phyloP scores from a whole-genome alignment of 2,113 vertebrate genomes.

The Arvicanthis niloticus region DNA sequence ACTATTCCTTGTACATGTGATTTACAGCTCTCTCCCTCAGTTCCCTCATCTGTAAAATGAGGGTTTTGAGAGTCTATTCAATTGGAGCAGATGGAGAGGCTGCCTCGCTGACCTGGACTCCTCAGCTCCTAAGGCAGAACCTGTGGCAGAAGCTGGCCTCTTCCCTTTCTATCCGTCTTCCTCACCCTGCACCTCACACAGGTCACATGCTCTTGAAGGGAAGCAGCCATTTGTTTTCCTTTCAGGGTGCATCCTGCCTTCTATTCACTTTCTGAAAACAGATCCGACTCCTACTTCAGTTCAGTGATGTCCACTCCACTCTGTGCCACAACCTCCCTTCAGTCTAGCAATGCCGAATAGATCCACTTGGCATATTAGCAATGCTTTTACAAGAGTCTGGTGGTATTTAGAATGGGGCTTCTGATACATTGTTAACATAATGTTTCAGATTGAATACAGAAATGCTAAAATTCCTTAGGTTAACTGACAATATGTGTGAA shows the following conservation, averaged over 20 bases:
- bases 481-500: not conserved
- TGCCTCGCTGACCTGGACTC: not conserved
- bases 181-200: not conserved
- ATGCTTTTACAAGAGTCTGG: not conserved
- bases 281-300: constrained; percentile 6
- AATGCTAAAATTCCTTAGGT: not conserved
- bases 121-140: not conserved
- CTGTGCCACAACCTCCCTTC: constrained; percentile 7
- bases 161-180: not conserved
- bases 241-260: constrained; percentile 25
- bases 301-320: constrained; percentile 19
- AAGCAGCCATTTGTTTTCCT: not conserved
- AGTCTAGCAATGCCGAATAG: not conserved
- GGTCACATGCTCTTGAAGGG: not conserved
- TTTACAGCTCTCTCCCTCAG: not conserved
- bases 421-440: not conserved
- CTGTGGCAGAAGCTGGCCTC: not conserved
- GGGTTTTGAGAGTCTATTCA: not conserved
- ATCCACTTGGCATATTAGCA: constrained; percentile 42
- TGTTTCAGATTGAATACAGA: not conserved
- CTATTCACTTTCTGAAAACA: constrained; percentile 50
- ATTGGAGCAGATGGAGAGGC: not conserved
- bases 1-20: not conserved
- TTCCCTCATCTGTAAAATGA: constrained; percentile 24
- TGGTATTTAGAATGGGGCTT: not conserved